phyloP scores from a whole-genome alignment of 2,113 vertebrate species.

The Mystacornis crossleyi region DNA sequence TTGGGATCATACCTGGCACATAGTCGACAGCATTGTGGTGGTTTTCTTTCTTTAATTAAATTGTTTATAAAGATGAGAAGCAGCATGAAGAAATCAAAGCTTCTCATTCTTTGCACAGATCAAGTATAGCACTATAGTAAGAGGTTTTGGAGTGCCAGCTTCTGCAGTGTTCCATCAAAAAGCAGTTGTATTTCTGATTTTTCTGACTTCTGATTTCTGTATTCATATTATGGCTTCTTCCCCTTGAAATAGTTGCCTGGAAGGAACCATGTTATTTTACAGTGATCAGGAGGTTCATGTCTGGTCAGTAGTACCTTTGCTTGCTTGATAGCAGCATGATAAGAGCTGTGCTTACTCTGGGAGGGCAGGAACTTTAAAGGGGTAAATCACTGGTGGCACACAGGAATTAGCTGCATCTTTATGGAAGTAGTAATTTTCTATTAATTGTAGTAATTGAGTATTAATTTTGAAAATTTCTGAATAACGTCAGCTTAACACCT shows the following conservation, averaged over 20 bases:
- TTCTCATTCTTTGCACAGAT: not conserved
- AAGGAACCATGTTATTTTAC: not conserved
- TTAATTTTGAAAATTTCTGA: not conserved
- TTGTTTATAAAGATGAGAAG: not conserved
- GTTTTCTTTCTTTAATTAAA: not conserved
- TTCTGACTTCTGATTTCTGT: too few relatives aligned
- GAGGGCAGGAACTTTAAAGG: not conserved
- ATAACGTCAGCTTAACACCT: not conserved
- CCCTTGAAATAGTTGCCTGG: not conserved
- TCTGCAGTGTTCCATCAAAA: not conserved
- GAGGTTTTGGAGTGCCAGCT: not conserved
- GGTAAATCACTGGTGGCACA: rapidly evolving
- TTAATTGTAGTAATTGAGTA: not conserved
- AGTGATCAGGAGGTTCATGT: not conserved
- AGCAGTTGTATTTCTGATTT: not conserved
- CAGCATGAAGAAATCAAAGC: not conserved
- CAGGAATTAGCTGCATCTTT: not conserved
- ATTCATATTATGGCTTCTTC: not conserved
- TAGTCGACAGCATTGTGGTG: rapidly evolving
- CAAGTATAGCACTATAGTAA: not conserved
- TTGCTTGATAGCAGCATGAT: not conserved
- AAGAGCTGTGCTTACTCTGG: not conserved
- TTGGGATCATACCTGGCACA: not conserved
- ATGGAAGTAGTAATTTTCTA: not conserved
- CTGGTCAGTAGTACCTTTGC: not conserved